Evolutionary conservation across 1,140 invertebrate genomes (phyloP), one percentile per base, ranked within the genome.

Genomic region (Polyergus mexicanus): DNA sequence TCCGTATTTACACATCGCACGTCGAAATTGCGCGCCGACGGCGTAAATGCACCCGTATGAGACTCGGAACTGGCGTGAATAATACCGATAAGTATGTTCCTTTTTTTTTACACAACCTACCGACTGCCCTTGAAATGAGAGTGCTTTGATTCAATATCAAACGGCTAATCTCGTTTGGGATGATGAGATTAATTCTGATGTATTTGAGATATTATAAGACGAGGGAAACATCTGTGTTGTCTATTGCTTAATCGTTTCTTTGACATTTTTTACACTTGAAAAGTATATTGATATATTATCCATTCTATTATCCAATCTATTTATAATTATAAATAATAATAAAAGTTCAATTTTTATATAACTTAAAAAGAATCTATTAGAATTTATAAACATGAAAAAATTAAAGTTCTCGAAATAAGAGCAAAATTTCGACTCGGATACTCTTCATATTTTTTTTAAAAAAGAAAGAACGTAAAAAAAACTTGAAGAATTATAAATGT

Each of bases 21-120:
- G 56, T 38, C 84, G 81, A 92, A 90, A 91, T 89, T 76, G 78
- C 86, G 72, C 80, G 78, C 38, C 86, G 63, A 77, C 75, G 41
- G 65, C 35, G 90, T 94, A 93, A 94, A 94, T 94, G 92, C 76
- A 88, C 94, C 94, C 94, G 89, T 94, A 94, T 94, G 77, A 60
- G 35, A 68, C 22, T 5, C 77, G 25, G 19, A 41, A 65, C 25
- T 28, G 28, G 28, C 65, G 56, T 65, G 84, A 74, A 77, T 84
- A 83, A 89, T 75, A 80, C 51, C 32, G 87, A 89, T 74, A 86
- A 86, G 76, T 86, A 69, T 38, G 56, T 84, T 74, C 51, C 44
- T 51, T 51, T 13, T 13, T 19, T 25, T 69, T 54, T 60, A 56
- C 5, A 11, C 22, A 58, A 19, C 35, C 19, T 16, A 58, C n/a